These are phyloP conservation scores for Scaptomyza parva DNA, from an alignment of 2,888 invertebrate species.

Conservation along the genomic window DNA sequence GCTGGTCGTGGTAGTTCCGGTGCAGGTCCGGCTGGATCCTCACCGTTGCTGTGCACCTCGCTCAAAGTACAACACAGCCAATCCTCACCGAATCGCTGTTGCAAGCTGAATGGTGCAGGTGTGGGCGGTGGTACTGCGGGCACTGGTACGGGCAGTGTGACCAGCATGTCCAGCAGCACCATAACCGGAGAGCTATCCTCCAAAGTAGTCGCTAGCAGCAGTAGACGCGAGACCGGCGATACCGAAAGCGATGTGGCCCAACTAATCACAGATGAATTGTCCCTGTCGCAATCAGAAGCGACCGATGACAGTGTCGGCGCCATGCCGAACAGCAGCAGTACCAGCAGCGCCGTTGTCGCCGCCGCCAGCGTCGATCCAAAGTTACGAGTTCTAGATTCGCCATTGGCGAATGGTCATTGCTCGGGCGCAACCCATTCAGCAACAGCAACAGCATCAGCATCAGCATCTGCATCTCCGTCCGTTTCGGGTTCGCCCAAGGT, in stretches of 20 bases:
- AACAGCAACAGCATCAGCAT: slow-evolving; percentile 5
- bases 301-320: slow-evolving; percentile 78
- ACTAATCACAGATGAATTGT: slow-evolving; percentile 79
- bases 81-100: slow-evolving; percentile 84
- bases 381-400: slow-evolving; percentile 80
- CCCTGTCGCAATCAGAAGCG: slow-evolving; percentile 81
- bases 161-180: slow-evolving; percentile 83
- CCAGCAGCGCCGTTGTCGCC: slow-evolving; percentile 60
- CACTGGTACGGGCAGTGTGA: slow-evolving; percentile 71
- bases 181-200: slow-evolving; percentile 81
- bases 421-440: slow-evolving; percentile 7
- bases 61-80: slow-evolving; percentile 85
- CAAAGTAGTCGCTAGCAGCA: slow-evolving; percentile 75
- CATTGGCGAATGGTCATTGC: slow-evolving; percentile 66
- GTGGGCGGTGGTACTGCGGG: slow-evolving; percentile 5
- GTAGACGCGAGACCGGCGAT: slow-evolving; percentile 76
- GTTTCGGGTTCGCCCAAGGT: slow-evolving; percentile 44
- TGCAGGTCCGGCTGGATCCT: slow-evolving; percentile 39
- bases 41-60: slow-evolving; percentile 81
- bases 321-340: slow-evolving; percentile 76
- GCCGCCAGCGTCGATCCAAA: slow-evolving; percentile 46
- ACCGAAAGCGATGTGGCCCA: slow-evolving; percentile 82
- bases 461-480: slow-evolving; percentile 21
- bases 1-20: slow-evolving; percentile 25
- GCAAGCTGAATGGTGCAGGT: slow-evolving; percentile 78